phyloP scores from a whole-genome alignment of 2,888 invertebrate genomes.

The Chironomus riparius region DNA sequence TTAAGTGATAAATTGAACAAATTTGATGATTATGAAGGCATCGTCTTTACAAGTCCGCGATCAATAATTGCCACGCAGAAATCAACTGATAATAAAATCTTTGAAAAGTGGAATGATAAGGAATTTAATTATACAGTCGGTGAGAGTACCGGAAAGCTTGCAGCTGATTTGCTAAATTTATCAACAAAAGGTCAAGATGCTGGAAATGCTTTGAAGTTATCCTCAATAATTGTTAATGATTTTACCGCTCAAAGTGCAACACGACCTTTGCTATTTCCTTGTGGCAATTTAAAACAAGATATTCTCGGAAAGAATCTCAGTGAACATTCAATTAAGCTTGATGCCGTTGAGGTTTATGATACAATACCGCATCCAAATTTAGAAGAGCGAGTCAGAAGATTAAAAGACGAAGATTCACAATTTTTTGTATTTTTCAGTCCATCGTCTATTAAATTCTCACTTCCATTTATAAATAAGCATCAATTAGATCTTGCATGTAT shows the following conservation, averaged over 20 bases:
- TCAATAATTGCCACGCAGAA: constrained; percentile 44
- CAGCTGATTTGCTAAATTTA: constrained; percentile 42
- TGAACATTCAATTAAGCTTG: constrained; percentile 41
- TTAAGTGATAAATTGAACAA: constrained; percentile 42
- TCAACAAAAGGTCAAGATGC: constrained; percentile 46
- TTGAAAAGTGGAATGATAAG: no score
- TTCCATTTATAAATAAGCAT: constrained; percentile 41
- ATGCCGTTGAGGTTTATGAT: constrained; percentile 47
- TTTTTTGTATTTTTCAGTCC: constrained; percentile 50
- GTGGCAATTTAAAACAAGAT: constrained; percentile 49
- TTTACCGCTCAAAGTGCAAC: constrained; percentile 39
- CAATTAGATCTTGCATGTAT: constrained; percentile 35
- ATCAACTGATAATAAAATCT: no score
- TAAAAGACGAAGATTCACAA: constrained; percentile 34
- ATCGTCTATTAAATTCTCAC: constrained; percentile 46
- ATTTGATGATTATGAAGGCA: constrained; percentile 43
- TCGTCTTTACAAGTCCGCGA: constrained; percentile 50
- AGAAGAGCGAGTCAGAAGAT: constrained; percentile 39
- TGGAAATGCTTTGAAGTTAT: constrained; percentile 47
- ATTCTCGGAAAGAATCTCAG: constrained; percentile 42
- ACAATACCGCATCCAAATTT: constrained; percentile 45
- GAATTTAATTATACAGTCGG: constrained; percentile 46
- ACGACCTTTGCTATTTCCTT: constrained; percentile 47
- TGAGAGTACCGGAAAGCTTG: constrained; percentile 46
- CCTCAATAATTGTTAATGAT: constrained; percentile 44